Evolutionary conservation across 2,888 invertebrate species (phyloP).

Genomic region (Hartigia nigra): DNA sequence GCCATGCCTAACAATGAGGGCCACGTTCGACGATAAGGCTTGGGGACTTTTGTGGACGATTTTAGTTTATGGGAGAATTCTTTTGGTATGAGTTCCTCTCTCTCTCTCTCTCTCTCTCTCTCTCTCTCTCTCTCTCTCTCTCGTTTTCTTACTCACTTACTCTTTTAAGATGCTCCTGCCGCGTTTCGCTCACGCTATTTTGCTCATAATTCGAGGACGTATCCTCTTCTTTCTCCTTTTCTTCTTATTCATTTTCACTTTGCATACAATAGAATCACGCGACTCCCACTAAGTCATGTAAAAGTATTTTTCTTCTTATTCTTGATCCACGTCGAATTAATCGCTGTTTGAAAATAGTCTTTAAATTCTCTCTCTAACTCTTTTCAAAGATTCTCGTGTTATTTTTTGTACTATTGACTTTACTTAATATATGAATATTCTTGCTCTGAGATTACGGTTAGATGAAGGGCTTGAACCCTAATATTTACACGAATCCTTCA

Average conservation of each 20-base stretch:
- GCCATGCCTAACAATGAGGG: not conserved
- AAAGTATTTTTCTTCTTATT: no score
- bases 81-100: not conserved
- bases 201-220: not conserved
- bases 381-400: not conserved
- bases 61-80: not conserved
- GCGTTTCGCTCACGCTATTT: constrained; percentile 16
- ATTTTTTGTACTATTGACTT: constrained; percentile 9
- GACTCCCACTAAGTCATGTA: not conserved
- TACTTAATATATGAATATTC: not conserved
- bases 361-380: constrained; percentile 20
- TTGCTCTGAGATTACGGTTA: not conserved
- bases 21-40: not conserved
- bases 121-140: no score
- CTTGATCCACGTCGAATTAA: not conserved
- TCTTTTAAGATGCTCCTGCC: constrained; percentile 20
- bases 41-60: not conserved
- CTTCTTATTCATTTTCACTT: not conserved
- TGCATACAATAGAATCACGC: not conserved
- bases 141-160: constrained; percentile 8
- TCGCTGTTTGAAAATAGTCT: not conserved
- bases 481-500: constrained; percentile 27
- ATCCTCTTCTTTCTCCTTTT: not conserved
- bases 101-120: constrained; percentile 6
- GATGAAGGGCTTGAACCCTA: constrained; percentile 8